Conservation (phyloP, 2,113 vertebrate species). For the Indri indri region DNA sequence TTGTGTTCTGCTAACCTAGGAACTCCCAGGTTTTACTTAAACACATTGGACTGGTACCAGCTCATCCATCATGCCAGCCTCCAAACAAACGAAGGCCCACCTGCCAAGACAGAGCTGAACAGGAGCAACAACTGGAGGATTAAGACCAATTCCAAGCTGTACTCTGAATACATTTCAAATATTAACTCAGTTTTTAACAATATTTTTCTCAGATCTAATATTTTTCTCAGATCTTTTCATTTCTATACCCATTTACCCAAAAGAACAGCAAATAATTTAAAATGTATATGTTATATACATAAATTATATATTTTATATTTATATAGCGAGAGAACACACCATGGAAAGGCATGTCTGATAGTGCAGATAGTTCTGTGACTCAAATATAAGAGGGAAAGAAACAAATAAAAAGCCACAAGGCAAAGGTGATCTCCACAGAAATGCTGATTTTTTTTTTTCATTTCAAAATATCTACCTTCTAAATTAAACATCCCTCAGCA, state of each 20-base stretch:
- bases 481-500: background rate
- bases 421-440: slow-evolving; percentile 8
- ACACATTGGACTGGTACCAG: slow-evolving; percentile 46
- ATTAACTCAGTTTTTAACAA: slow-evolving; percentile 3
- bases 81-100: slow-evolving; percentile 43
- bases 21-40: slow-evolving; percentile 54
- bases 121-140: background rate
- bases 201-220: slow-evolving; percentile 13
- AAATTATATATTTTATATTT: too few species aligned
- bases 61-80: slow-evolving; percentile 27
- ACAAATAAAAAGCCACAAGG: slow-evolving; percentile 4
- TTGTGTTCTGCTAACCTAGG: slow-evolving; percentile 57
- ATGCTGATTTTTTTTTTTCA: slow-evolving; percentile 29
- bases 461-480: slow-evolving; percentile 27
- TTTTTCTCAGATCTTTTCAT: slow-evolving; percentile 11
- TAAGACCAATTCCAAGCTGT: slow-evolving; percentile 9
- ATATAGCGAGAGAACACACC: too few species aligned
- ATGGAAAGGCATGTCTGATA: background rate
- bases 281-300: background rate
- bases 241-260: slow-evolving; percentile 38
- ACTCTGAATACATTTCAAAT: slow-evolving; percentile 40
- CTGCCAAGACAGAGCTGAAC: slow-evolving; percentile 9
- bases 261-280: background rate
- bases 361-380: background rate
- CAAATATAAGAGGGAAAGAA: background rate